Evolutionary conservation across 2,797 vertebrate species (phyloP), one percentile per base, ranked within the genome.

Genomic region (Cirrhinus molitorella): DNA sequence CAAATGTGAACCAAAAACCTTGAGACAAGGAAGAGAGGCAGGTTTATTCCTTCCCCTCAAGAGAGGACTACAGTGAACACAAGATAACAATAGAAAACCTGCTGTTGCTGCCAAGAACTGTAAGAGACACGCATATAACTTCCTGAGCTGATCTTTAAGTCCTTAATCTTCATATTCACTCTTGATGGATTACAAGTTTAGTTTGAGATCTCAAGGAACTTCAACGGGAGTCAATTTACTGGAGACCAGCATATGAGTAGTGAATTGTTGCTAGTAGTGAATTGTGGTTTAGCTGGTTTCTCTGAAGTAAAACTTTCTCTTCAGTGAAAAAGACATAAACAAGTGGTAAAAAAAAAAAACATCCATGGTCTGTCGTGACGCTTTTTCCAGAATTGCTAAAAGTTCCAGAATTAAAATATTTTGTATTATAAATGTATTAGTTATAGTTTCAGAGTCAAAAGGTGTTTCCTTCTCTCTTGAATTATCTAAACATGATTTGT

Each of bases 161-260:
- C 25, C 19, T 71, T 61, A 61, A 81, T 80, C 67, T 81, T 81
- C 66, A 72, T 72, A 72, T 81, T 61, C 13, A 21, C 53, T 47
- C 25, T 43, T 81, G 40, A 81, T 61, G 40, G 43, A 81, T 34
- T 61, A 55, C 49, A 55, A 16, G 25, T 63, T 73, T 65, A 73
- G 80, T 63, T 12, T 51, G 45, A 47, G 43, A 73, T 63, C 55
- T 71, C 13, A 63, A 72, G 9, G 5, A 14, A 34, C 31, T 49
- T 34, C 3, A 53, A 34, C 6, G 25, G 43, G 1, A 14, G 61
- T n/a, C 66, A 17, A 28, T 12, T 21, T 67, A 43, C 16, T 80
- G 59, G 53, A 80, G 53, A 34, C 7, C 66, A 71, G 25, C 13
- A 21, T 59, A 2, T 19, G 53, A 71, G 51, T 57, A 70, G 5